A percentile compares a stretch with the other conserved stretches of the same genome.
These are phyloP conservation scores for Poeciliopsis retropinna DNA, from an alignment of 2,113 vertebrate species.

Conservation along the genomic window DNA sequence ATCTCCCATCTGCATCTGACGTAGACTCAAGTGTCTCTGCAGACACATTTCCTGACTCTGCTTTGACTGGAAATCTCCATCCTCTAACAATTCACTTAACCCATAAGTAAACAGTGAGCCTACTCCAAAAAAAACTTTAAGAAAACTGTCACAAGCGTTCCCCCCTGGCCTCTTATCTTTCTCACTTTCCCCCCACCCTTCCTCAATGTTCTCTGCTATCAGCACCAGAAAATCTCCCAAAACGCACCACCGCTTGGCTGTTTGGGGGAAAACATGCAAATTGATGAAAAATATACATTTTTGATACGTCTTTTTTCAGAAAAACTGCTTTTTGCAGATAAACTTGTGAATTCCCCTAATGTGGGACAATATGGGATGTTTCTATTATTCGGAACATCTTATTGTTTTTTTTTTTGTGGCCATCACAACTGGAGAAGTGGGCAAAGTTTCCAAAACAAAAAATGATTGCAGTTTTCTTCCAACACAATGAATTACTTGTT, in stretches of 20 bases:
- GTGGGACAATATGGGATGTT: too few species aligned
- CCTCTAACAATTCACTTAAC: slow-evolving; percentile 55
- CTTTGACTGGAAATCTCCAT: slow-evolving; percentile 41
- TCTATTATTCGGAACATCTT: neutral
- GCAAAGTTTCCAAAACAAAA: neutral
- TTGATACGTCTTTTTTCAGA: neutral
- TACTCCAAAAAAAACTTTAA: slow-evolving; percentile 20
- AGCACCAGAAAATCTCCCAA: slow-evolving; percentile 24
- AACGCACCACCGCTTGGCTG: slow-evolving; percentile 29
- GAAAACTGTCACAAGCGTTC: slow-evolving; percentile 13
- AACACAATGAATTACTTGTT: neutral
- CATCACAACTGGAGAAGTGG: neutral
- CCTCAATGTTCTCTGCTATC: slow-evolving; percentile 56
- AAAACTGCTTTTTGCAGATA: neutral
- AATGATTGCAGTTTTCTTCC: neutral
- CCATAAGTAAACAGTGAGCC: slow-evolving; percentile 54
- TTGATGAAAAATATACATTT: neutral
- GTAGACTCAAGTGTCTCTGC: slow-evolving; percentile 5
- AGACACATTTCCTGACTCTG: slow-evolving; percentile 57
- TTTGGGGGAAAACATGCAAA: neutral
- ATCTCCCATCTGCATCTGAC: neutral
- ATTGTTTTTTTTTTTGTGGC: too few species aligned
- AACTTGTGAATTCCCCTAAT: neutral
- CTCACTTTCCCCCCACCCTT: slow-evolving; percentile 42
- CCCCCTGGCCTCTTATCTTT: slow-evolving; percentile 51